Evolutionary conservation across 2,888 invertebrate genomes (phyloP).

Genomic region (Mycalesis mineus): DNA sequence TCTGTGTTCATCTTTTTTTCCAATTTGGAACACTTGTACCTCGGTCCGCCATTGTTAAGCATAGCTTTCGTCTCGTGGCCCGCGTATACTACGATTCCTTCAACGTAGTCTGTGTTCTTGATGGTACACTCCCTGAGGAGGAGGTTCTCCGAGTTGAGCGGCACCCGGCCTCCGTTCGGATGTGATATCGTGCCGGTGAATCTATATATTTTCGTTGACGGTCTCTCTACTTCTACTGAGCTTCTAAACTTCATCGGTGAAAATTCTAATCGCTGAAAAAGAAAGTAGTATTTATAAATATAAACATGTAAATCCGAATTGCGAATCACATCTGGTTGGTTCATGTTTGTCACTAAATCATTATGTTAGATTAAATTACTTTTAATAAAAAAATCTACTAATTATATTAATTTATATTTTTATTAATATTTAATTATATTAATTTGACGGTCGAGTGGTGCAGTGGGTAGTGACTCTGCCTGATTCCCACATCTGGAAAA

Average conservation of each 20-base stretch:
- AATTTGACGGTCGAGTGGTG: no score
- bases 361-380: no score
- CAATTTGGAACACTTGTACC: conserved; percentile 93
- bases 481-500: no score
- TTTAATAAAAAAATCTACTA: no score
- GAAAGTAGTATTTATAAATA: conserved; percentile 11
- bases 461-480: no score
- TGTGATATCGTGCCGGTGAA: conserved; percentile 94
- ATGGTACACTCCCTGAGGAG: conserved; percentile 94
- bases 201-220: conserved; percentile 96
- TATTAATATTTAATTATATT: no score
- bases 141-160: conserved; percentile 92
- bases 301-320: no score
- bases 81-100: conserved; percentile 97
- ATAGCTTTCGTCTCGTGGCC: conserved; percentile 98
- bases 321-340: no score
- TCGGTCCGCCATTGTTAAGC: conserved; percentile 97
- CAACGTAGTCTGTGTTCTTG: conserved; percentile 97
- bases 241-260: conserved; percentile 89
- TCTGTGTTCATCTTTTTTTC: conserved; percentile 97
- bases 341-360: no score
- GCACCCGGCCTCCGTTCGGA: conserved; percentile 86
- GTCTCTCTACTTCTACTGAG: conserved; percentile 93
- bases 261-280: conserved; percentile 83
- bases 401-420: no score